Conservation (phyloP, 92 coral and sea anemone genomes). For the Micromussa lordhowensis region DNA sequence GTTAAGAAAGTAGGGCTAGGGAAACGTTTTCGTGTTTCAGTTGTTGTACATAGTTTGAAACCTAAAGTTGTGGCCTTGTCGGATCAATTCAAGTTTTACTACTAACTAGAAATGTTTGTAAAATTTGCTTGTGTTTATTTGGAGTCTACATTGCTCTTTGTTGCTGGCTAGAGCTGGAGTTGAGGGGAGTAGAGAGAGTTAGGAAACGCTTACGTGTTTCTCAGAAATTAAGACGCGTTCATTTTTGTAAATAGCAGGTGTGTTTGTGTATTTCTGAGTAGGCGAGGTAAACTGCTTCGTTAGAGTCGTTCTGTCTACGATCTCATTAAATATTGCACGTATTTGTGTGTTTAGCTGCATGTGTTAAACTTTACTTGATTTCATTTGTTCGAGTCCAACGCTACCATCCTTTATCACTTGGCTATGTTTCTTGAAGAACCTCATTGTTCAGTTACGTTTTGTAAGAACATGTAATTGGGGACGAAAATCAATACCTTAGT, state of each 20-base stretch:
- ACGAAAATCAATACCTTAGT: neutral
- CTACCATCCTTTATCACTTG: neutral
- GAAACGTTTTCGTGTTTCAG: neutral
- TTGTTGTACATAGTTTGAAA: neutral
- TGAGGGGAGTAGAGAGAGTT: neutral
- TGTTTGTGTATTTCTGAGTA: slow-evolving; percentile 28
- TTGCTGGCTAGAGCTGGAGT: neutral
- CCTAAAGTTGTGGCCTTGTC: too few relatives aligned
- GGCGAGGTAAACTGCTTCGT: slow-evolving; percentile 1
- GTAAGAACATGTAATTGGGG: neutral
- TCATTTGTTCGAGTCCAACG: neutral
- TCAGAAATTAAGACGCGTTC: slow-evolving; percentile 1
- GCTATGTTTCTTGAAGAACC: neutral
- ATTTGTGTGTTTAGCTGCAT: slow-evolving; percentile 44
- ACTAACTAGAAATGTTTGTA: too few relatives aligned
- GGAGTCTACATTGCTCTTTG: neutral
- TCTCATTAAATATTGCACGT: slow-evolving; percentile 12
- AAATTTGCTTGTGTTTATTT: too few relatives aligned
- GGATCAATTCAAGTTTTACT: too few relatives aligned
- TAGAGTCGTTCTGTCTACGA: slow-evolving; percentile 10
- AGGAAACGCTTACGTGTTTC: neutral
- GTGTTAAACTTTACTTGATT: neutral
- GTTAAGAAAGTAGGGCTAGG: too few relatives aligned
- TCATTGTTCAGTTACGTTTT: neutral
- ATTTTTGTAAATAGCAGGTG: neutral